phyloP scores from a whole-genome alignment of 2,888 invertebrate species.

The Loripinus fragilis region DNA sequence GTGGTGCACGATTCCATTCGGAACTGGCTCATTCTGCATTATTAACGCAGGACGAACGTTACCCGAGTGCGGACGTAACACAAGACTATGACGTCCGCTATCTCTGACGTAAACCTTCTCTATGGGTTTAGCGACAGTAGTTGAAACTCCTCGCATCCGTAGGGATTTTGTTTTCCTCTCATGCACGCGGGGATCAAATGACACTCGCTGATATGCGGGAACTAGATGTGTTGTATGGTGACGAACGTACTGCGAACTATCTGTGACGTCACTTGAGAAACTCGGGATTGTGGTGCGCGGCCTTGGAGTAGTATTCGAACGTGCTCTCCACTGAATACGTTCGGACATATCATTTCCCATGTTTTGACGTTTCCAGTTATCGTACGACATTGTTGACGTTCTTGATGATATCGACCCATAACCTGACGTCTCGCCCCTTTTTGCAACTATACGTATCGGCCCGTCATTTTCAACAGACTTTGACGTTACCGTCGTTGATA shows the following conservation, averaged over 20 bases:
- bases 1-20: constrained; percentile 7
- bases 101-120: constrained; percentile 42
- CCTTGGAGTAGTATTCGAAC: constrained; percentile 22
- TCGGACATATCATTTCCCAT: constrained; percentile 47
- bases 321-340: constrained; percentile 54
- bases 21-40: constrained; percentile 26
- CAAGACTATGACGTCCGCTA: constrained; percentile 40
- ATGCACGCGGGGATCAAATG: constrained; percentile 39
- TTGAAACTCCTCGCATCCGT: constrained; percentile 31
- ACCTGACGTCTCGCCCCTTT: constrained; percentile 16
- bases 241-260: constrained; percentile 30
- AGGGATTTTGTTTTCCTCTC: constrained; percentile 49
- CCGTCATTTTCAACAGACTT: no score
- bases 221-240: constrained; percentile 34
- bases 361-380: constrained; percentile 48
- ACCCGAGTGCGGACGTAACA: constrained; percentile 26
- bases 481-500: not conserved
- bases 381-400: constrained; percentile 47
- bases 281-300: constrained; percentile 48
- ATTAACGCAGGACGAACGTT: constrained; percentile 38
- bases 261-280: constrained; percentile 33
- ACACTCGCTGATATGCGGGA: constrained; percentile 35
- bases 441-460: constrained; percentile 18
- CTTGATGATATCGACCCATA: constrained; percentile 24
- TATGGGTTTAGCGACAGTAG: constrained; percentile 50